These are phyloP conservation scores for Bombycilla garrulus DNA, from an alignment of 2,113 vertebrate species.

Conservation along the genomic window DNA sequence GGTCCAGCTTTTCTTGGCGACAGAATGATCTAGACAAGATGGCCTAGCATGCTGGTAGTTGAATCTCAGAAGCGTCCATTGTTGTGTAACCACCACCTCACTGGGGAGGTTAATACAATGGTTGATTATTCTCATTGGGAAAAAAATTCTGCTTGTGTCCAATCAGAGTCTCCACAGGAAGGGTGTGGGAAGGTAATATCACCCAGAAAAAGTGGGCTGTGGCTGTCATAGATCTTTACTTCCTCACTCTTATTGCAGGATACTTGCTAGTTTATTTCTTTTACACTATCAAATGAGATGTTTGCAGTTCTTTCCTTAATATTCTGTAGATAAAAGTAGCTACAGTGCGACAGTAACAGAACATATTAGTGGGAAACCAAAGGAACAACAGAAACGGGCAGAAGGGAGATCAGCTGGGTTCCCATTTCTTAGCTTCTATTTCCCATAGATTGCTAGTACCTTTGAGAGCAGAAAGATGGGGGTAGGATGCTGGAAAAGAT, in stretches of 20 bases:
- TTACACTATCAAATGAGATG: neutral
- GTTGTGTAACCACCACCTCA: neutral
- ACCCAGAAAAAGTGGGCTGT: neutral
- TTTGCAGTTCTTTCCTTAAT: neutral
- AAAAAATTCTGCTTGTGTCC: neutral
- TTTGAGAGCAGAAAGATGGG: neutral
- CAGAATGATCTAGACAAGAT: neutral
- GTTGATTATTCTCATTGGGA: neutral
- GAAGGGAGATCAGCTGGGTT: neutral
- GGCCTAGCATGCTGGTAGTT: neutral
- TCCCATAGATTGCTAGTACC: neutral
- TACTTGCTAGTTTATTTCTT: neutral
- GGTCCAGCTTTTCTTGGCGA: neutral
- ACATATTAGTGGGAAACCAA: neutral
- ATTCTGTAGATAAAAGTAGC: neutral
- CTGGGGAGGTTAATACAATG: neutral
- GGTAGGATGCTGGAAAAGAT: neutral
- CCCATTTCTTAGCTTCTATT: neutral
- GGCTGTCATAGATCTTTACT: neutral
- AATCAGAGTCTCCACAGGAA: neutral
- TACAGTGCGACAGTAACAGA: neutral
- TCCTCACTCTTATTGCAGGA: neutral
- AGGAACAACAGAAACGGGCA: neutral
- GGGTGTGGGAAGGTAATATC: neutral
- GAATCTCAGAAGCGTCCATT: neutral